Evolutionary conservation across 2,113 vertebrate species (phyloP), one percentile per base, ranked within the genome.

Genomic region (Gasterosteus aculeatus): DNA sequence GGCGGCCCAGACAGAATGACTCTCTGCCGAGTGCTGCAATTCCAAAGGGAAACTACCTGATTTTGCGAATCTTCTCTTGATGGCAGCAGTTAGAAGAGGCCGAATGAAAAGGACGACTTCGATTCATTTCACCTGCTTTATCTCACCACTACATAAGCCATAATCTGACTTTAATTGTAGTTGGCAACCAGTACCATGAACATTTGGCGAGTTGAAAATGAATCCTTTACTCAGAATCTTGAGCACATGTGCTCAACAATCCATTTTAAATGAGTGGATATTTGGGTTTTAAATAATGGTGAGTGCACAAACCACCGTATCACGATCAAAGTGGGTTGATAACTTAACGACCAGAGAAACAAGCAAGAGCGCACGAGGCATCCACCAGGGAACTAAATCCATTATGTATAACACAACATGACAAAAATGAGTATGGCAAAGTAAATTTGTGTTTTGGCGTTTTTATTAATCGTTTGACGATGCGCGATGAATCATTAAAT

Each of bases 1-100:
- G 90, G 85, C 87, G 86, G 83, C 88, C 80, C 63, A 44, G 69
- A 84, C 72, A 64, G 78, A 87, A 87, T 85, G 82, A 88, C 81
- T 87, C 75, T 82, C 35, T 80, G 39, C 41, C 74, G 49, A 84
- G 81, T 57, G 71, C 70, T 72, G 75, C 83, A 78, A 72, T 87
- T 91, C 68, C 72, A 86, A 72, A 77, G 72, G 76, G 71, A 79
- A 88, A 86, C 83, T 84, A 86, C 77, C 77, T 83, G 89, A 88
- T 68, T 81, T 76, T 84, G 82, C 89, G 85, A 91, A 87, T 90
- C 53, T 60, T 82, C 72, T 82, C 75, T 63, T 75, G 61, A 80
- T 83, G 77, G 75, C 69, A 82, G 83, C 66, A 82, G 53, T 82
- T 85, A 44, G 54, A 60, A 84, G 76, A 85, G 81, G 77, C 76